Base-by-base conservation (phyloP, 2,113 vertebrate species). In the Edolisoma coerulescens region DNA sequence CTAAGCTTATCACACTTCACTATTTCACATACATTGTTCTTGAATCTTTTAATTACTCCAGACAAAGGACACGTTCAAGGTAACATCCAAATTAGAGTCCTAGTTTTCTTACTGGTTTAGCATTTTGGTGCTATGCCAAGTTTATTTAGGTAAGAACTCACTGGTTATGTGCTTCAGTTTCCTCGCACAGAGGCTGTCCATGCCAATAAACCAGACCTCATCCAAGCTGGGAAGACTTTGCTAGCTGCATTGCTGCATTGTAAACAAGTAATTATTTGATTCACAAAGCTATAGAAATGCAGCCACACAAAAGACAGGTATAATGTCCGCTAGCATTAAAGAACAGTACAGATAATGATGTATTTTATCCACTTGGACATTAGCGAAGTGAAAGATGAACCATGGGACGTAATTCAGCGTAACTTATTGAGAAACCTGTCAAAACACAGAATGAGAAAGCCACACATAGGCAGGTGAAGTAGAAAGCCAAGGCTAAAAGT, bases 131-230 rank as follows among this genome's bases (percentile, higher is more conserved):
- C 20, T 69, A 41, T 1, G 8, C 26, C 54, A 89, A 14, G 42
- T 87, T 87, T 87, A 73, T 89, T 73, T 86, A 47, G 54, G 56
- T 57, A 84, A 39, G 45, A 89, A 24, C 30, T 82, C 32, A 57
- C 5, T 39, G 41, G n/a, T 69, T 65, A 24, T 7, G 10, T 54
- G 57, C 52, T 84, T 78, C 37, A 27, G 54, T 30, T 54, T 71
- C 42, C 59, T 81, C 9, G 13, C 30, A 60, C 44, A 64, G n/a
- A 41, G 45, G 15, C 17, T 60, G 24, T 1, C 1, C n/a, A 32
- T 21, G 33, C 20, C 53, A 76, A 26, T 1, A 53, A 53, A 69
- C 16, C 0, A 0, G 7, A 50, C 24, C 52, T 81, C 60, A 39
- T n/a, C n/a, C 49, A 75, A 27, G 44, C 6, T 64, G 37, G 57